A percentile compares a stretch with the other conserved stretches of the same genome.
These are phyloP conservation scores for Olivierus martensii DNA, from an alignment of 1,140 invertebrate genomes.

Conservation along the genomic window DNA sequence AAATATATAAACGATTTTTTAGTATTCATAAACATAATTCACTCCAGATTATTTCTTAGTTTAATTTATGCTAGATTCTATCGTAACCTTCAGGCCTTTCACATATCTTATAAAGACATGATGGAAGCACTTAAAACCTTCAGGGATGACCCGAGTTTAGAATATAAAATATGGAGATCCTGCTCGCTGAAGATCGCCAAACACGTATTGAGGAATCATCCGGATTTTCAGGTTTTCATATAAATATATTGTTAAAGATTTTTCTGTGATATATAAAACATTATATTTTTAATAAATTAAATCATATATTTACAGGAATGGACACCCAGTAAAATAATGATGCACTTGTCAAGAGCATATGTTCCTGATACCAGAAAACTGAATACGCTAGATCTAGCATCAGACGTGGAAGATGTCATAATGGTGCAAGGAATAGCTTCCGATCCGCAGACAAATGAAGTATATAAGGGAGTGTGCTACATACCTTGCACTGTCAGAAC, in stretches of 20 bases:
- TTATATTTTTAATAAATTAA: too few relatives aligned
- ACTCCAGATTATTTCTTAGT: too few relatives aligned
- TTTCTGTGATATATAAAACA: too few relatives aligned
- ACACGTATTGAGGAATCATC: not conserved
- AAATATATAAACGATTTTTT: too few relatives aligned
- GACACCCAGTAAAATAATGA: not conserved
- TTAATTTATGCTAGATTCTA: too few relatives aligned
- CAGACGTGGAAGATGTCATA: not conserved
- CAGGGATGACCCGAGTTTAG: not conserved
- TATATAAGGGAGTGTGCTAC: not conserved
- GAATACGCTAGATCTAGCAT: not conserved
- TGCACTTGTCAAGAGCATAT: not conserved
- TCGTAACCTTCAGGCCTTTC: not conserved
- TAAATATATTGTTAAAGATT: too few relatives aligned
- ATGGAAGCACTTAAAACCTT: not conserved
- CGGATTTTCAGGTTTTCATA: not conserved
- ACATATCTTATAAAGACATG: not conserved
- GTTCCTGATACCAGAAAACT: not conserved
- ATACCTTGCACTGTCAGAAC: not conserved
- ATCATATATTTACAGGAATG: too few relatives aligned
- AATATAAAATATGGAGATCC: not conserved
- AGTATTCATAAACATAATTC: too few relatives aligned
- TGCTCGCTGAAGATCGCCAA: not conserved
- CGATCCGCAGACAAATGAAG: not conserved
- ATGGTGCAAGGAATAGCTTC: not conserved